These are phyloP conservation scores for Mionectes olivaceus DNA, from an alignment of 2,797 vertebrate genomes.

Conservation along the genomic window DNA sequence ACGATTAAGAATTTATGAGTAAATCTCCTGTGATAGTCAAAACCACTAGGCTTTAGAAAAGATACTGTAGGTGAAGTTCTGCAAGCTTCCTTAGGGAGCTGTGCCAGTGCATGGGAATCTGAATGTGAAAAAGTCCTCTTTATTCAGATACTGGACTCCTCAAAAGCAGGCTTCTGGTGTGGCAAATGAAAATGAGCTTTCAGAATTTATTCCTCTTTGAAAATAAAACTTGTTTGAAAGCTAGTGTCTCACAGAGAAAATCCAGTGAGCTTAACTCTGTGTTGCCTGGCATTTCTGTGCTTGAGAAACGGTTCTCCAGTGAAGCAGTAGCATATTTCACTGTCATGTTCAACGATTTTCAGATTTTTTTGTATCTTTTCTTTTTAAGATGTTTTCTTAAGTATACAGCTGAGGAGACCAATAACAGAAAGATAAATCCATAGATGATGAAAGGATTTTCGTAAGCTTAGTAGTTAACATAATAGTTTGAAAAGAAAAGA, in stretches of 20 bases:
- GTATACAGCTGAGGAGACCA: conserved; percentile 41
- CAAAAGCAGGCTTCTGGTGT: conserved; percentile 2
- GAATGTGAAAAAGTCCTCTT: not conserved
- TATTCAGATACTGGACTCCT: not conserved
- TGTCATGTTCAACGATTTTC: conserved; percentile 13
- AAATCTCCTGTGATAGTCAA: conserved; percentile 42
- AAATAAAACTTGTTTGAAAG: conserved; percentile 33
- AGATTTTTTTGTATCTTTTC: conserved; percentile 35
- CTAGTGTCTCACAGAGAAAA: conserved; percentile 35
- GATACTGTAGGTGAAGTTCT: conserved; percentile 2
- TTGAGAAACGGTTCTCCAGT: not conserved
- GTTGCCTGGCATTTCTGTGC: not conserved
- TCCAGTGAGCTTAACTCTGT: conserved; percentile 48
- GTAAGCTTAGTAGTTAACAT: conserved; percentile 63
- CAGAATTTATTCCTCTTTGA: conserved; percentile 4
- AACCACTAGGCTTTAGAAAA: conserved; percentile 29
- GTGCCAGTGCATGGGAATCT: conserved; percentile 7
- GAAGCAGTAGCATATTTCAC: not conserved
- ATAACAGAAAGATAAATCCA: conserved; percentile 61
- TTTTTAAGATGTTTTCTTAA: conserved; percentile 64
- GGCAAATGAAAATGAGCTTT: conserved; percentile 14
- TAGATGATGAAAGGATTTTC: conserved; percentile 67
- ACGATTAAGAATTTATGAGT: conserved; percentile 38
- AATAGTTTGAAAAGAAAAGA: conserved; percentile 71
- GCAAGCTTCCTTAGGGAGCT: conserved; percentile 26